Percentiles rank a stretch among this genome's conserved stretches.
Conservation (phyloP, 37 sponge, comb jelly and placozoan genomes). For the Bolinopsis microptera region DNA sequence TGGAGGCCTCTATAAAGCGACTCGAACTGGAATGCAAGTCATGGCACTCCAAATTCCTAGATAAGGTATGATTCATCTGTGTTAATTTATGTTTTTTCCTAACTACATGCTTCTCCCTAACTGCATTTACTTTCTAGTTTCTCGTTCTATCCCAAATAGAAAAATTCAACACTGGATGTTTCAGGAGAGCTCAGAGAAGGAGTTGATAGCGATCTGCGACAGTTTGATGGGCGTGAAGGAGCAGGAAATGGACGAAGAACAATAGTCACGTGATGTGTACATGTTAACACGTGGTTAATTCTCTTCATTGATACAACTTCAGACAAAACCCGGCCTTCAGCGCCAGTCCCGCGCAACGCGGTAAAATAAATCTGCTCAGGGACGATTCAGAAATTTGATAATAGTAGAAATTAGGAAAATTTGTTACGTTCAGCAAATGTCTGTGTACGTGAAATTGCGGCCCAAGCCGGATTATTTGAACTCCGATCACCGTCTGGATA, state of each 20-base stretch:
- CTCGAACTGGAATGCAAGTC: slow-evolving; percentile 53
- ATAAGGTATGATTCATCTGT: slow-evolving; percentile 61
- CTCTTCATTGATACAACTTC: not conserved
- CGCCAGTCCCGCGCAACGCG: not conserved
- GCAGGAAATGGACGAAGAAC: slow-evolving; percentile 4
- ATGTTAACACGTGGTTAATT: not conserved
- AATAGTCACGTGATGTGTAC: not conserved
- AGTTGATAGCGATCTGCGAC: slow-evolving; percentile 48
- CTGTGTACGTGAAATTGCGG: too few relatives aligned
- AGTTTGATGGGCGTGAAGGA: slow-evolving; percentile 66
- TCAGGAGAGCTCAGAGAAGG: slow-evolving; percentile 58
- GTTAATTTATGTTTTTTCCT: too few relatives aligned
- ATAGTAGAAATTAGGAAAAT: too few relatives aligned
- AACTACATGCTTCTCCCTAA: too few relatives aligned
- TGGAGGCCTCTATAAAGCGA: slow-evolving; percentile 46
- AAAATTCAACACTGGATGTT: not conserved
- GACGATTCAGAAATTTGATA: not conserved
- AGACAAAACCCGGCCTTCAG: not conserved
- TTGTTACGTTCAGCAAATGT: too few relatives aligned
- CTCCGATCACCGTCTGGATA: too few relatives aligned
- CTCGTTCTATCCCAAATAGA: too few relatives aligned
- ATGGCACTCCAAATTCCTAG: slow-evolving; percentile 47
- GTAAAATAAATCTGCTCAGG: not conserved
- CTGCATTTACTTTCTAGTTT: too few relatives aligned
- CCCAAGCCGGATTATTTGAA: too few relatives aligned